Base-by-base conservation (phyloP, 1,140 invertebrate genomes). In the Riptortus pedestris region DNA sequence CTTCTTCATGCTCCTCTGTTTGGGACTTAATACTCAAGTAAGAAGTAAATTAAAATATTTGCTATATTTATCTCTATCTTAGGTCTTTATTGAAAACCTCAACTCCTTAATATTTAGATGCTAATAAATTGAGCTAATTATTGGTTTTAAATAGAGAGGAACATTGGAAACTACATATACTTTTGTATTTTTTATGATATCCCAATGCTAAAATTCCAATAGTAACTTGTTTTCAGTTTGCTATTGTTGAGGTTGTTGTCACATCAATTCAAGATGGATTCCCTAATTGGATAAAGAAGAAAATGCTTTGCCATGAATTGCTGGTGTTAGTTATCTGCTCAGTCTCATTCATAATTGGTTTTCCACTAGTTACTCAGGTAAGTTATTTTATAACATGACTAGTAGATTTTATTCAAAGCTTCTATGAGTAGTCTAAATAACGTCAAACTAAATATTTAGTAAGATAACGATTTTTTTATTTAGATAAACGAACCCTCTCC, bases 231-330 rank as follows among this genome's bases (percentile, higher is more conserved):
- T 80, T 76, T 45, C 76, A 90, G 86, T 90, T 91, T 78, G 89
- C 89, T 4, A 88, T 91, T 60, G 88, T 93, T 28, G 91, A 95
- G 79, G 91, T 93, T 0, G 89, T 95, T 0, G 87, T 93, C 0
- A 94, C 91, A 1, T 91, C 90, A 0, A 85, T 95, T 69, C 88
- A 93, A 77, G 92, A 95, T 72, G 90, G 89, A 29, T 93, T 93
- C 74, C 87, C 87, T 0, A 82, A 84, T 28, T 86, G 86, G 82
- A 88, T 93, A 26, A 86, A 86, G 67, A 85, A 81, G 64, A 83
- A 85, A 69, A 76, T 93, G 22, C 84, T 88, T 66, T 89, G 88
- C 70, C 91, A 93, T 72, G 91, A 95, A 76, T 75, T 93, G 52
- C 73, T 94, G 28, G 91, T 94, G 7, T 76, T 93, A 20, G 77